Base-by-base conservation (phyloP, 2,113 vertebrate genomes). In the Malurus alboscapulatus region DNA sequence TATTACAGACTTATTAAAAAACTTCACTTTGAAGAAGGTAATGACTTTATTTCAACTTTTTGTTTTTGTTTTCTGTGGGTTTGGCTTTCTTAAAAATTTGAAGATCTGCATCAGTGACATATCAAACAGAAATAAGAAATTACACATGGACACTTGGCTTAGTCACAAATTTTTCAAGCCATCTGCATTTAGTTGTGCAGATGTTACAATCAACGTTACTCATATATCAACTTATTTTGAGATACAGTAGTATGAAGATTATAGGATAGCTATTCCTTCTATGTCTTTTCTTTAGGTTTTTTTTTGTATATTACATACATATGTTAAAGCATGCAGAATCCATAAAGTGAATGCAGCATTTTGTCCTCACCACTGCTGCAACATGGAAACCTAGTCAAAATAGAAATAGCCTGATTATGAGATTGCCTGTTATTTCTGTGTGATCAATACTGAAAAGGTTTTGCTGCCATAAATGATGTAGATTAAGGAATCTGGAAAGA, bases 61-160 rank as follows among this genome's bases (percentile, higher is more conserved):
- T 82, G 27, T 10, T 94, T 93, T 84, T 26, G 4, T 87, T 73
- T 87, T 47, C 69, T 71, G 13, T 45, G 25, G 3, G 14, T 26
- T 67, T 32, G 7, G 12, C 48, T 87, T 85, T 82, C 62, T 80
- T 84, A 38, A 69, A 90, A 68, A 3, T 14, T 82, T 20, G 57
- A 74, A 93, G 67, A 91, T 79, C 45, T 91, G 17, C 40, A 74
- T 51, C 59, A 75, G n/a, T 59, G 24, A 72, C 17, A 59, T 74
- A 88, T n/a, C 71, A 93, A 86, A 92, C 42, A 91, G 57, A 84
- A 85, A 72, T 50, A 91, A 81, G 68, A 89, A 53, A 87, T 71
- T 63, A 68, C 26, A n/a, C 2, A 5, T 86, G 74, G 67, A 78
- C 67, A 27, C 14, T 87, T 93, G 82, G 67, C 81, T 65, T 80